Evolutionary conservation across 2,113 vertebrate genomes (phyloP).

Genomic region (Oceanodroma tethys): DNA sequence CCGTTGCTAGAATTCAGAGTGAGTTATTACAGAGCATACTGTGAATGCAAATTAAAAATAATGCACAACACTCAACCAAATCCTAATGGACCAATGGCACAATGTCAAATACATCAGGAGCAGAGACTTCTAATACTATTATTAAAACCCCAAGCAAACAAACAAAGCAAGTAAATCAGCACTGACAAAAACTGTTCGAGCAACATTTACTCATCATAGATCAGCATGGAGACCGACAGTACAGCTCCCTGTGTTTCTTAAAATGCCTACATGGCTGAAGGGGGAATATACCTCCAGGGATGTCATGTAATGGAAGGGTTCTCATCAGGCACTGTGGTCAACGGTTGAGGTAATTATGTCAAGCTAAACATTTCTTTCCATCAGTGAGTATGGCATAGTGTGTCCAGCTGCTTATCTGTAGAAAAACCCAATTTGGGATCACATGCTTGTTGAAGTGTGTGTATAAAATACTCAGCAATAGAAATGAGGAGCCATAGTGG

Average conservation of each 20-base stretch:
- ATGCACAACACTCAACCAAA: background rate
- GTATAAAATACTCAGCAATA: background rate
- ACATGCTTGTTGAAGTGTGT: background rate
- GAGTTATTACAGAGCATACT: conserved; percentile 49
- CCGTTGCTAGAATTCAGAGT: conserved; percentile 21
- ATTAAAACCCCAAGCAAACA: conserved; percentile 20
- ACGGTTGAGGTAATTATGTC: background rate
- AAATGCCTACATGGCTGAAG: background rate
- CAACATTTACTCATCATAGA: background rate
- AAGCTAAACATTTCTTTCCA: background rate
- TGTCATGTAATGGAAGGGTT: background rate
- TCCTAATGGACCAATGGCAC: conserved; percentile 48
- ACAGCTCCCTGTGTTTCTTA: background rate
- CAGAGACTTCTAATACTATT: conserved; percentile 40
- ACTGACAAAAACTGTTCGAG: background rate
- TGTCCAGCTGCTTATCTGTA: background rate
- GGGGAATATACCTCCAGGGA: background rate
- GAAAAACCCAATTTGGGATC: background rate
- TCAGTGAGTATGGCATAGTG: background rate
- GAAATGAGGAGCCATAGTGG: background rate
- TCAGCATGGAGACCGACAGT: background rate
- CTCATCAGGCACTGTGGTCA: background rate
- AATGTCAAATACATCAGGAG: conserved; percentile 35
- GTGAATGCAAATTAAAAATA: conserved; percentile 66
- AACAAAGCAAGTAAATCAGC: conserved; percentile 42